These are phyloP conservation scores for Pheosia tremula DNA, from an alignment of 2,888 invertebrate species.

Conservation along the genomic window DNA sequence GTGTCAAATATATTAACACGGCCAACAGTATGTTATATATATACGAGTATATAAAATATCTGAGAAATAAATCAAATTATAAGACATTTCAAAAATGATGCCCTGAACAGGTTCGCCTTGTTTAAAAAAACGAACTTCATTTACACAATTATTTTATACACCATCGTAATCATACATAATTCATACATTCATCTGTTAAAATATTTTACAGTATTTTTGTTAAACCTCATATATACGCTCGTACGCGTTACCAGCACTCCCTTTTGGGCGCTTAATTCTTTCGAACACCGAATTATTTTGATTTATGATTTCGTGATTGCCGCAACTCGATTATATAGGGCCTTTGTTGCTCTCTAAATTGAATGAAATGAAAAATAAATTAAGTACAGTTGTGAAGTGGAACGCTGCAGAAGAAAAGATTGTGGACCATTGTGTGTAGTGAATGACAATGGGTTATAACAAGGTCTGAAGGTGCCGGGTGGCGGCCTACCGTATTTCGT, in stretches of 20 bases:
- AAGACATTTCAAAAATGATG: no score
- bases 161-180: no score
- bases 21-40: no score
- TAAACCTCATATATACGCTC: constrained; percentile 24
- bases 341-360: constrained; percentile 71
- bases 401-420: constrained; percentile 46
- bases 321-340: constrained; percentile 78
- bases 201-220: no score
- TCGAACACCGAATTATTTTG: constrained; percentile 79
- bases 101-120: no score
- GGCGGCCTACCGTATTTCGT: constrained; percentile 17
- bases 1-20: no score
- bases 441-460: constrained; percentile 30
- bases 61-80: no score
- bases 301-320: constrained; percentile 82
- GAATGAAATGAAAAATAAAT: constrained; percentile 80
- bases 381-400: constrained; percentile 60
- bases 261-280: constrained; percentile 75
- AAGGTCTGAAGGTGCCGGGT: constrained; percentile 24
- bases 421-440: constrained; percentile 44
- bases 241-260: constrained; percentile 53
- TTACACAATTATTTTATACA: no score
- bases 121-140: no score
- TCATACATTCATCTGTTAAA: no score
- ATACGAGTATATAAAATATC: no score